Base-by-base conservation (phyloP, 2,113 vertebrate genomes). In the Nothobranchius kuhntae region DNA sequence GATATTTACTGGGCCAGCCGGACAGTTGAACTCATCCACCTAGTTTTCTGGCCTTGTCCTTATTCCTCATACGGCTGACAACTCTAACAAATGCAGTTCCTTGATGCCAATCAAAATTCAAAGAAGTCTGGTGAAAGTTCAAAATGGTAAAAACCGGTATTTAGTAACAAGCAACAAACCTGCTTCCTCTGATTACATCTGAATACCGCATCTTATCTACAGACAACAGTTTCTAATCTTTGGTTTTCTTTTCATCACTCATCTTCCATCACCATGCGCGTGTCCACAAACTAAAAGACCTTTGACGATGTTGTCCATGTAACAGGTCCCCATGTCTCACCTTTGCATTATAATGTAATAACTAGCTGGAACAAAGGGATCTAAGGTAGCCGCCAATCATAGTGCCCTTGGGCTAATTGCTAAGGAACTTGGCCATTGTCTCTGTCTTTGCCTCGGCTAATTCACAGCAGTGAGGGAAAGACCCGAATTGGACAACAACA, bases 401-500 rank as follows among this genome's bases (percentile, higher is more conserved):
- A 53, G 68, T 44, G 70, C 73, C 73, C 73, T 71, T 48, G 54
- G 73, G 77, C 81, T 76, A 66, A 58, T 76, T 51, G 59, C 58
- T 48, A 51, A 53, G 51, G 63, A 70, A 68, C 62, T 78, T 6
- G 68, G 71, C 76, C 65, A 77, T 83, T 86, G 70, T 83, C 63
- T 82, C 48, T 2, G 38, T 52, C 69, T 77, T 67, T 82, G 71
- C 74, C 67, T 75, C 61, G 52, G 71, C 53, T 61, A 63, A 69
- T 48, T 68, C 75, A 65, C 8, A 64, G 66, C 56, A 73, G 60
- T 63, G 69, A 78, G 44, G 81, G 84, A 84, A 89, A 76, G 73
- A 72, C 83, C 78, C 75, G 75, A 87, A 85, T 90, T 88, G 88
- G 88, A 89, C 86, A 87, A 87, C 83, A 89, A 81, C 79, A 81